Base-by-base conservation (phyloP, 2,888 invertebrate species). In the Thecophora atra region DNA sequence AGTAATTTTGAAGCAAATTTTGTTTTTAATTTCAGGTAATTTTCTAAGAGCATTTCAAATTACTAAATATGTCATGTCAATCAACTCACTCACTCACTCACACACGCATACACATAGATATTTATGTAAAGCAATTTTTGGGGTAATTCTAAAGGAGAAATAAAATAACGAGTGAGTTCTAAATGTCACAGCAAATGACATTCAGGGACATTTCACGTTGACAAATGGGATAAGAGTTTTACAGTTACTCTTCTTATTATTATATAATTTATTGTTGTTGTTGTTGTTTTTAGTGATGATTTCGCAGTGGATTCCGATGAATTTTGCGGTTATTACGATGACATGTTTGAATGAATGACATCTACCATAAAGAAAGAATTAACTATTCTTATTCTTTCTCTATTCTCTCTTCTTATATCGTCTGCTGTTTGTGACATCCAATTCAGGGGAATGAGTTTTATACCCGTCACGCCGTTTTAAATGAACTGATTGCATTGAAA, bases 311-410 rank as follows among this genome's bases (percentile, higher is more conserved):
- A n/a, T n/a, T n/a, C n/a, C n/a, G n/a, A n/a, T n/a, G n/a, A n/a
- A 17, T n/a, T 64, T 64, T 21, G n/a, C 52, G 52, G 17, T 19
- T 21, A 6, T 19, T 42, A 11, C 1, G 11, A 47, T 37, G 28
- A 37, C 58, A 69, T 60, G 44, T 42, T 60, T 69, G 54, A 58
- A 60, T 69, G n/a, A n/a, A n/a, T n/a, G n/a, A n/a, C 69, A 69
- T 60, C 21, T 21, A 54, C 21, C n/a, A n/a, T n/a, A n/a, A n/a
- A 19, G n/a, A n/a, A n/a, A n/a, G 3, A n/a, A 0, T 54, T 21
- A 54, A 54, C 21, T 19, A 54, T 21, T 21, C 11, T 2, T 1
- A n/a, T 11, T 54, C 21, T 54, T 21, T 54, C 21, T 21, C 21
- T 54, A 8, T 52, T 52, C 13, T 17, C 17, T 1, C 37, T 37